phyloP scores from a whole-genome alignment of 2,888 invertebrate genomes.

The Orchesella flavescens region DNA sequence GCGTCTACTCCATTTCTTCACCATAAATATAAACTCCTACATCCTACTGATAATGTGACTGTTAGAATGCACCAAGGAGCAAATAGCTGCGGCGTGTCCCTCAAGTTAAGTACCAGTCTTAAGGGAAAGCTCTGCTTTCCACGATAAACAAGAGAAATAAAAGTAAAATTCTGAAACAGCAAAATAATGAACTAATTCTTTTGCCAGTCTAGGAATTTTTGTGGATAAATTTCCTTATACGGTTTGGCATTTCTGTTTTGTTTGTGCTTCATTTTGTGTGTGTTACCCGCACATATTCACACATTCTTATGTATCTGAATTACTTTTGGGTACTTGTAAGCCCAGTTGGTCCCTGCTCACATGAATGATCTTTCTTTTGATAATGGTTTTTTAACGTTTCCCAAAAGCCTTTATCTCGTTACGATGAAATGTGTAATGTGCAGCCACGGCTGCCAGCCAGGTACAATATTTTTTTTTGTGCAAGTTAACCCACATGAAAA shows the following conservation, averaged over 20 bases:
- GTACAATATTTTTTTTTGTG: neutral
- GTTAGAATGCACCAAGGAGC: too few relatives aligned
- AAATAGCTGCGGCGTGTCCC: too few relatives aligned
- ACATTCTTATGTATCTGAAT: neutral
- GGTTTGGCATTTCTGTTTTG: too few relatives aligned
- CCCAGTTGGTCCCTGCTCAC: neutral
- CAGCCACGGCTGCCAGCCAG: neutral
- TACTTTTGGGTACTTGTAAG: neutral
- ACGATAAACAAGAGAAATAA: too few relatives aligned
- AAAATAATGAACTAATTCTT: neutral
- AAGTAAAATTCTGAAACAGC: neutral
- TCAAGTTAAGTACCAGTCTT: neutral
- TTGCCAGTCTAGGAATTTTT: neutral
- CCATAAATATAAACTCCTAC: too few relatives aligned
- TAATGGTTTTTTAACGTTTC: neutral
- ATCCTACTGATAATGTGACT: too few relatives aligned
- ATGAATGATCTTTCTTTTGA: neutral
- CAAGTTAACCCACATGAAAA: neutral
- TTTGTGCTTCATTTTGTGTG: neutral
- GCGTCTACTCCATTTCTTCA: too few relatives aligned
- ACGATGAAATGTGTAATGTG: neutral
- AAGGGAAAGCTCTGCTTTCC: neutral
- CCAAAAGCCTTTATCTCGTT: neutral
- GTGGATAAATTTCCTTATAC: too few relatives aligned
- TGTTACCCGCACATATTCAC: too few relatives aligned